Conservation (phyloP, 1,140 invertebrate genomes). For the Formica selysi region DNA sequence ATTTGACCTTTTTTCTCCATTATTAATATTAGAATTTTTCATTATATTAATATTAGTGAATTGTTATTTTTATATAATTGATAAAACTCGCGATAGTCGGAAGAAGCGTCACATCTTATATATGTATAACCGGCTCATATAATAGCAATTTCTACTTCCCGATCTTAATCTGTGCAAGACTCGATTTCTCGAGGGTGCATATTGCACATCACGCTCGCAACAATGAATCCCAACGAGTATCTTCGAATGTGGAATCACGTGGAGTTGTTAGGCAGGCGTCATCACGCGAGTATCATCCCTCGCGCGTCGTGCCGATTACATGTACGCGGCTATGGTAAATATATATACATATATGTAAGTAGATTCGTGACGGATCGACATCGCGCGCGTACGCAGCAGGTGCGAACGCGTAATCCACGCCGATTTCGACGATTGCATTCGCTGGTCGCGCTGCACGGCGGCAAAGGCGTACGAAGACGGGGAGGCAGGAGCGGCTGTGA, state of each 20-base stretch:
- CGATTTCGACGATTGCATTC: constrained; percentile 70
- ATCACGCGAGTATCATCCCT: constrained; percentile 50
- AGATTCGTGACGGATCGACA: constrained; percentile 67
- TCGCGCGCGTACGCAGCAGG: constrained; percentile 64
- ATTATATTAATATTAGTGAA: not conserved
- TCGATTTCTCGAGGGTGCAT: constrained; percentile 7
- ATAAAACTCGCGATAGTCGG: not conserved
- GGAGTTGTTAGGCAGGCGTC: constrained; percentile 1
- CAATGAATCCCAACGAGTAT: constrained; percentile 15
- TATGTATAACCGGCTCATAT: not conserved
- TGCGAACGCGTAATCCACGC: constrained; percentile 74
- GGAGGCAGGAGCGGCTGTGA: constrained; percentile 35
- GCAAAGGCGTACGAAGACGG: constrained; percentile 15
- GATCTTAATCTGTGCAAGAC: not conserved
- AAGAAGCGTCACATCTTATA: too few species aligned
- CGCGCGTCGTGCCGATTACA: constrained; percentile 24
- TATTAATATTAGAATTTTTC: not conserved
- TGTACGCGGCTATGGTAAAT: not conserved
- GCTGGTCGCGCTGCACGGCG: constrained; percentile 19
- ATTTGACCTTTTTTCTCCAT: not conserved
- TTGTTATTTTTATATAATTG: not conserved
- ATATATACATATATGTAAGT: not conserved
- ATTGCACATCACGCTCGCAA: not conserved
- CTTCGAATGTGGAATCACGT: not conserved
- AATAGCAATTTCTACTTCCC: not conserved